phyloP scores from a whole-genome alignment of 2,113 vertebrate genomes.

The Tamias sibiricus region DNA sequence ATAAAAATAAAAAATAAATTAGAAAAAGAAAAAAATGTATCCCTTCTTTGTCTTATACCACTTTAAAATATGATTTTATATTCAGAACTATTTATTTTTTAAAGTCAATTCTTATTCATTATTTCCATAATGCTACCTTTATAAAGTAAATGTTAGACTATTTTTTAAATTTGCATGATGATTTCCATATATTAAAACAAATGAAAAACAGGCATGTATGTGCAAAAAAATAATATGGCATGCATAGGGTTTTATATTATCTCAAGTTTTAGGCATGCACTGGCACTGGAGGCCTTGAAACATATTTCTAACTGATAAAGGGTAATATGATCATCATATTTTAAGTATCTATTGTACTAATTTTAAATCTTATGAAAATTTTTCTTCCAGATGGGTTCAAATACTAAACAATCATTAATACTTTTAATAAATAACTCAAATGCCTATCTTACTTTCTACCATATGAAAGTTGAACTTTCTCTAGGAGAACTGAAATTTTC shows the following conservation, averaged over 20 bases:
- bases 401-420: neutral
- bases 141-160: neutral
- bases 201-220: neutral
- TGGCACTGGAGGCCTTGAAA: neutral
- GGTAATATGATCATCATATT: neutral
- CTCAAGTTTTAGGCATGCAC: neutral
- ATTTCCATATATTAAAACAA: neutral
- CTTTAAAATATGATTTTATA: constrained; percentile 33
- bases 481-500: neutral
- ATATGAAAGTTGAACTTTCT: neutral
- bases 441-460: neutral
- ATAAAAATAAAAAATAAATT: too few species aligned
- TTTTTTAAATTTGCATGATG: neutral
- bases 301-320: neutral
- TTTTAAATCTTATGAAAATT: neutral
- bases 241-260: neutral
- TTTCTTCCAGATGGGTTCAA: neutral
- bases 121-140: neutral
- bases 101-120: neutral
- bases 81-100: constrained; percentile 10
- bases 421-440: neutral
- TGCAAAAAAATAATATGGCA: neutral
- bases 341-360: neutral
- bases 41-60: neutral
- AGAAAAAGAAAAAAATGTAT: too few species aligned